Conservation (phyloP, 2,113 vertebrate genomes). For the Accipiter cooperii region DNA sequence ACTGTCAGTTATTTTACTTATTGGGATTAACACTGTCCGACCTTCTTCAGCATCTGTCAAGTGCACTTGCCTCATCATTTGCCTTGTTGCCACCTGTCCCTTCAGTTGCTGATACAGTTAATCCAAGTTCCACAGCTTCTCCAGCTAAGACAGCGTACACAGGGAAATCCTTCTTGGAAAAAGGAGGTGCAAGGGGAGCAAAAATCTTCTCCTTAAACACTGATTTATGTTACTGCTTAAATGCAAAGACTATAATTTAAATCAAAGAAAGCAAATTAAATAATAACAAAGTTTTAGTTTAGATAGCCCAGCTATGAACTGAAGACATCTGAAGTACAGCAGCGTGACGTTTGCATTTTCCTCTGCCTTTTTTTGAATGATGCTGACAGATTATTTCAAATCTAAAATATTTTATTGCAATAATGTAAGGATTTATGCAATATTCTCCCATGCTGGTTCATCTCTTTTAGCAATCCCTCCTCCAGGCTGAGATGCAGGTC, state of each 20-base stretch:
- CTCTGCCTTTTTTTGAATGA: background rate
- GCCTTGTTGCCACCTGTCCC: background rate
- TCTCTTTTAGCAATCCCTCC: background rate
- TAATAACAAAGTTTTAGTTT: background rate
- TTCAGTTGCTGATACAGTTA: background rate
- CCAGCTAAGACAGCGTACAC: background rate
- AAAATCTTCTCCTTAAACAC: background rate
- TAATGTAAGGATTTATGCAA: background rate
- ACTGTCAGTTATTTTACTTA: background rate
- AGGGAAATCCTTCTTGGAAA: background rate
- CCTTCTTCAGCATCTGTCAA: background rate
- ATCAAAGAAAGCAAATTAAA: background rate
- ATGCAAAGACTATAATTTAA: background rate
- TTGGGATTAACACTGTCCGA: accelerated
- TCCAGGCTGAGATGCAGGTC: background rate
- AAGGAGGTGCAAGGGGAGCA: background rate
- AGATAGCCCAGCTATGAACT: background rate
- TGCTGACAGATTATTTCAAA: background rate
- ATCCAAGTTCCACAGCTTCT: background rate
- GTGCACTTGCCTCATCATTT: background rate
- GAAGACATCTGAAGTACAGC: background rate
- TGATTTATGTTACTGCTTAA: background rate
- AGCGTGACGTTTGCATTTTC: background rate
- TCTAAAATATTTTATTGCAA: background rate
- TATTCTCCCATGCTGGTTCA: background rate